Evolutionary conservation across 2,113 vertebrate genomes (phyloP), one percentile per base, ranked within the genome.

Genomic region (Toxotes chatareus): DNA sequence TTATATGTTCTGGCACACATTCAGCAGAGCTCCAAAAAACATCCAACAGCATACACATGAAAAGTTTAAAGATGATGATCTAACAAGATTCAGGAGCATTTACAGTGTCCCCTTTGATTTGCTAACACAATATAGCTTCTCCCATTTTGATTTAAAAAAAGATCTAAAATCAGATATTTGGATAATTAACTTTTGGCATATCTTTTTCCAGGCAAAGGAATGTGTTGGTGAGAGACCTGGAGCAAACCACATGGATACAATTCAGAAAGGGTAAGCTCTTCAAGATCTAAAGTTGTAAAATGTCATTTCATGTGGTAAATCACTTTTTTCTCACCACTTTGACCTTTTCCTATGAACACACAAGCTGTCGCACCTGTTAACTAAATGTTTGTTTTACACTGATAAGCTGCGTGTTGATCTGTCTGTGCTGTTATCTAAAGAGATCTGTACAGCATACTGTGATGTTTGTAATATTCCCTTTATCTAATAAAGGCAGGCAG

Each of bases 261-360:
- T 93, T 23, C 85, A 93, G 65, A 92, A 94, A 90, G 93, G 96
- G 97, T 98, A 91, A 94, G 84, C 31, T 19, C 4, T 55, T 46
- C 4, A 36, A 53, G n/a, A 68, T 62, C 64, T 51, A 7, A 53
- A 34, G 0, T 59, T 77, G 10, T 64, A 67, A 42, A 68, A 64
- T 5, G 12, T 67, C 14, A 36, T 10, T 14, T 42, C 21, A 57
- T 0, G 0, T 38, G 8, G 0, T 67, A 34, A 64, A 59, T 59
- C 0, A 0, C 31, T 34, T 42, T 53, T 27, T 34, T 76, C 13
- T 51, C 40, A 27, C 10, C 4, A 9, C n/a, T 21, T 49, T 63
- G 13, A 62, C 23, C 4, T 42, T 66, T 66, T 21, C 8, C 4
- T 10, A 23, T 46, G 36, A 63, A 66, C 13, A 40, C 46, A 38